Conservation (phyloP, 2,888 invertebrate genomes). For the Acholoe squamosa region DNA sequence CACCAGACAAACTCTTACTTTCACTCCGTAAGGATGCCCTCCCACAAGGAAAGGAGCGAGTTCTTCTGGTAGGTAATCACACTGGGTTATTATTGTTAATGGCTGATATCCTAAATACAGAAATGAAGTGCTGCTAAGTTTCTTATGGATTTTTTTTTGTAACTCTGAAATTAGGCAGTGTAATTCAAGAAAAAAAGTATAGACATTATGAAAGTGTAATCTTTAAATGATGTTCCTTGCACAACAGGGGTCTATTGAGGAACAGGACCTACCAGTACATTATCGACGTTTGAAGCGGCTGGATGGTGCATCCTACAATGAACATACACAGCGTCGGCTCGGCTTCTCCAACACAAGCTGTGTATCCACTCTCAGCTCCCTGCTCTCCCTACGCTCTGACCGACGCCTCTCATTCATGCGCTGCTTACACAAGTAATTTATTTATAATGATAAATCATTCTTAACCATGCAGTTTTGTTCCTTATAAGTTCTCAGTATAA, state of each 20-base stretch:
- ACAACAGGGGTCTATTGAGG: slow-evolving; percentile 90
- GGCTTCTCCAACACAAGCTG: slow-evolving; percentile 84
- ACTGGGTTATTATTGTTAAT: too few species aligned
- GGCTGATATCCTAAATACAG: too few species aligned
- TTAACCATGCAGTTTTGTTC: neutral
- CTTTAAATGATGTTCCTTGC: too few species aligned
- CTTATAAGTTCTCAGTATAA: too few species aligned
- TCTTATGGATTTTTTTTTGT: too few species aligned
- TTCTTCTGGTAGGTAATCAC: slow-evolving; percentile 49
- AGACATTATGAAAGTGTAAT: too few species aligned
- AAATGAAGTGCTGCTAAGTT: too few species aligned
- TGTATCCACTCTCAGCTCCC: slow-evolving; percentile 84
- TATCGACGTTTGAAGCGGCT: slow-evolving; percentile 76
- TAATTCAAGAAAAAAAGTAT: too few species aligned
- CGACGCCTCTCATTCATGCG: slow-evolving; percentile 84
- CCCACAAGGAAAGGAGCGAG: neutral
- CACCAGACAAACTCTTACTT: slow-evolving; percentile 39
- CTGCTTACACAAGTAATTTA: slow-evolving; percentile 83
- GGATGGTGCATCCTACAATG: slow-evolving; percentile 44
- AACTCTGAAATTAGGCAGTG: too few species aligned
- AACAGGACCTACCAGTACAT: slow-evolving; percentile 82
- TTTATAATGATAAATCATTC: neutral
- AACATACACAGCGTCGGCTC: slow-evolving; percentile 76
- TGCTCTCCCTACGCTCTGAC: slow-evolving; percentile 74
- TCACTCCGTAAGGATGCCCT: slow-evolving; percentile 58